phyloP scores from a whole-genome alignment of 2,888 invertebrate genomes.

The Chironomus riparius region DNA sequence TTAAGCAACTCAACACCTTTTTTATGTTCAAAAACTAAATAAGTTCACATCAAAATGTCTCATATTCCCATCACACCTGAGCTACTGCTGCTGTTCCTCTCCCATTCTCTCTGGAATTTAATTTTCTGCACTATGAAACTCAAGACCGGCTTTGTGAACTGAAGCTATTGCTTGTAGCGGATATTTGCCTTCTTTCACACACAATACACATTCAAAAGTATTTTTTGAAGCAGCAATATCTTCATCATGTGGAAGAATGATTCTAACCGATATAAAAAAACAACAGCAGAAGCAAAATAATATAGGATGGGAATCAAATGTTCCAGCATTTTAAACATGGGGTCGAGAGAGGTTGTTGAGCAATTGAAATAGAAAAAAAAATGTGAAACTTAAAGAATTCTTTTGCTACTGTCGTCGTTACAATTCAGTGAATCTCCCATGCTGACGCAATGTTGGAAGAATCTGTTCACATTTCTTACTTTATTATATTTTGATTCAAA shows the following conservation, averaged over 20 bases:
- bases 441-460: too few species aligned
- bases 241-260: conserved; percentile 19
- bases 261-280: not conserved
- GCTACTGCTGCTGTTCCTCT: not conserved
- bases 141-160: not conserved
- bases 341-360: conserved; percentile 3
- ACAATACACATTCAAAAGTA: not conserved
- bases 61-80: conserved; percentile 16
- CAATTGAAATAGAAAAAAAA: not conserved
- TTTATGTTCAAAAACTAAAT: too few species aligned
- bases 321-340: conserved; percentile 13
- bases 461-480: too few species aligned
- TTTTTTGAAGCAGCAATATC: conserved; percentile 5
- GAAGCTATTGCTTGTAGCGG: not conserved
- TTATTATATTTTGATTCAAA: too few species aligned
- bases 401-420: not conserved
- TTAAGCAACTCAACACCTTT: too few species aligned
- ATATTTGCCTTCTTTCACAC: not conserved
- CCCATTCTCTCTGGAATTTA: not conserved
- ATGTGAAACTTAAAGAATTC: not conserved
- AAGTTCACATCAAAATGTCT: not conserved
- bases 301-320: not conserved
- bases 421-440: not conserved
- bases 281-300: not conserved
- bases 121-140: not conserved